Evolutionary conservation across 2,113 vertebrate species (phyloP).

Genomic region (Lamprotornis superbus): DNA sequence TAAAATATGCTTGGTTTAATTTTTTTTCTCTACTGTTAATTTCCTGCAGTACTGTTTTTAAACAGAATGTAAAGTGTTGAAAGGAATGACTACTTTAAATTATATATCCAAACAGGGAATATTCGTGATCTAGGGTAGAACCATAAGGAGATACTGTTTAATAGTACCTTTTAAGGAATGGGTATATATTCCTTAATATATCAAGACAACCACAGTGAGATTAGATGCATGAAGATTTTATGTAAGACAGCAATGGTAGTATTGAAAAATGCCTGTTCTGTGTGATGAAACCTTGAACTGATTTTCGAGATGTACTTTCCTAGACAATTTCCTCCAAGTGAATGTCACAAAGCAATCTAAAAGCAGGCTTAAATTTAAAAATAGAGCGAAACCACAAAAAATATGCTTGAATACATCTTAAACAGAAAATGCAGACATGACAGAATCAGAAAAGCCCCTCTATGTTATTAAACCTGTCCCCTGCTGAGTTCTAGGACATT

Average conservation of each 20-base stretch:
- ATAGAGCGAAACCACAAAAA: neutral
- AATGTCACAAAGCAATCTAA: neutral
- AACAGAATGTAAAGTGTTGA: neutral
- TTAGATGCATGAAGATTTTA: neutral
- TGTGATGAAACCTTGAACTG: neutral
- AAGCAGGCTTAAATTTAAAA: neutral
- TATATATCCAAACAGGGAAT: neutral
- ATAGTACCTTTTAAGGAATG: neutral
- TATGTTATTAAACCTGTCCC: neutral
- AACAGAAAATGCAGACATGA: neutral
- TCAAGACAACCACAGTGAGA: neutral
- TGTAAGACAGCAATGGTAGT: neutral
- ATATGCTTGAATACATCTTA: neutral
- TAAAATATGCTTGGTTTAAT: neutral
- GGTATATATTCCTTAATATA: neutral
- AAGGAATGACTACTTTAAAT: neutral
- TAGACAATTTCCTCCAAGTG: neutral
- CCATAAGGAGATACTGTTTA: neutral
- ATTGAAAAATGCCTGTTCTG: neutral
- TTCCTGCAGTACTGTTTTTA: neutral
- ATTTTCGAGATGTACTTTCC: neutral
- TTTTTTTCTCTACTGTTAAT: neutral
- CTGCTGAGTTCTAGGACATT: neutral
- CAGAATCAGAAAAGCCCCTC: neutral
- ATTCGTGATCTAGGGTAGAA: neutral